Conservation (phyloP, 2,888 invertebrate genomes). For the Polydrusus cervinus region DNA sequence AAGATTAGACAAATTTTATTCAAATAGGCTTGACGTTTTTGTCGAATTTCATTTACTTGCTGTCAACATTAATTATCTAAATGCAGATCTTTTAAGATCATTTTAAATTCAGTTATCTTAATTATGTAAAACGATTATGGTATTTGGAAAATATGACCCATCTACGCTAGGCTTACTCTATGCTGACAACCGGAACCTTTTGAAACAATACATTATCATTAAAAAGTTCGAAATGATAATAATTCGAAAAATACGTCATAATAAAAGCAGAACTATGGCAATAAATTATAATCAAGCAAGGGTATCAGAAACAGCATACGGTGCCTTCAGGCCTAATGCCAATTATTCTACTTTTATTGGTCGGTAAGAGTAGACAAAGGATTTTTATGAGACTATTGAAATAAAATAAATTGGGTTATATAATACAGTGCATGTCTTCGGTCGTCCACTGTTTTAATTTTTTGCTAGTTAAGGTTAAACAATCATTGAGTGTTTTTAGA, state of each 20-base stretch:
- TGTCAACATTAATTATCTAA: too few relatives aligned
- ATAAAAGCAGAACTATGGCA: slow-evolving; percentile 57
- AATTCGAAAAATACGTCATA: slow-evolving; percentile 32
- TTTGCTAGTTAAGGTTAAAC: too few relatives aligned
- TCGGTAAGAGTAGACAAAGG: slow-evolving; percentile 56
- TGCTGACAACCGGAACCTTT: slow-evolving; percentile 15
- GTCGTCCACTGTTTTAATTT: too few relatives aligned
- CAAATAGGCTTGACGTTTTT: too few relatives aligned
- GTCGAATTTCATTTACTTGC: too few relatives aligned
- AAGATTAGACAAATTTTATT: too few relatives aligned
- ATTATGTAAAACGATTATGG: too few relatives aligned
- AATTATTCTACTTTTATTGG: slow-evolving; percentile 58
- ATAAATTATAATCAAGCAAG: slow-evolving; percentile 66
- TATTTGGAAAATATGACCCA: too few relatives aligned
- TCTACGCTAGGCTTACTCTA: too few relatives aligned
- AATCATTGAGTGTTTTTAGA: too few relatives aligned
- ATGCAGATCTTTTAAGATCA: too few relatives aligned
- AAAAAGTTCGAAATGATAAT: slow-evolving; percentile 32
- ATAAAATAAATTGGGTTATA: slow-evolving; percentile 33
- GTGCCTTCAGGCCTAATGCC: slow-evolving; percentile 53
- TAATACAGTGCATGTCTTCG: not conserved
- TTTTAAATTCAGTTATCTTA: too few relatives aligned
- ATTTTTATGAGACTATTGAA: slow-evolving; percentile 37
- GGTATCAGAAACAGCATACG: slow-evolving; percentile 49
- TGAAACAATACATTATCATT: slow-evolving; percentile 13